phyloP scores from a whole-genome alignment of 2,888 invertebrate genomes.

The Abscondita cerata region DNA sequence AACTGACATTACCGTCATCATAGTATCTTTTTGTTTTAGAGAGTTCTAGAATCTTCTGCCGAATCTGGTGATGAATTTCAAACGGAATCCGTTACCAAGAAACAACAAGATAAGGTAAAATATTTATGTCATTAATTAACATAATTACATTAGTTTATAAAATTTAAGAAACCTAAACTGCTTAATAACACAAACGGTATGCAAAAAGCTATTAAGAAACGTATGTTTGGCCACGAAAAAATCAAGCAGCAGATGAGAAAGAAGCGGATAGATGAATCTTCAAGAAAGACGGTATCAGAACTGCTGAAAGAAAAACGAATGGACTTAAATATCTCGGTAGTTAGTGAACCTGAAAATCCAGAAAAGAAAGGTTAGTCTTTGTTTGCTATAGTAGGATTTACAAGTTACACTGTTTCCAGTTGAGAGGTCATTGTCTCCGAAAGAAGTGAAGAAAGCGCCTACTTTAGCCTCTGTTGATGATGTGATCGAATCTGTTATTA shows the following conservation, averaged over 20 bases:
- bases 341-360: conserved; percentile 4
- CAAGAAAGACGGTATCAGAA: conserved; percentile 53
- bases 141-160: background rate
- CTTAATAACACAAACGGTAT: conserved; percentile 54
- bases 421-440: conserved; percentile 39
- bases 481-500: conserved; percentile 65
- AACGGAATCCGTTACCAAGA: conserved; percentile 43
- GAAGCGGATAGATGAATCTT: conserved; percentile 44
- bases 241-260: conserved; percentile 49
- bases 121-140: background rate
- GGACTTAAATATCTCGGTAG: conserved; percentile 55
- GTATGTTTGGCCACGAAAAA: conserved; percentile 53
- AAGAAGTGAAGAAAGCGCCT: conserved; percentile 57
- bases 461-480: conserved; percentile 57
- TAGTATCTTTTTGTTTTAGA: conserved; percentile 42
- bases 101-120: conserved; percentile 27
- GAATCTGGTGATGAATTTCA: conserved; percentile 52
- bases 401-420: background rate
- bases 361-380: conserved; percentile 24
- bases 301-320: conserved; percentile 56
- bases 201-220: conserved; percentile 55
- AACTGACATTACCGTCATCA: background rate
- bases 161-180: conserved; percentile 56
- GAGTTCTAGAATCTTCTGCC: conserved; percentile 50
- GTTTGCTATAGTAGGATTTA: conserved; percentile 43